phyloP scores from a whole-genome alignment of 2,888 invertebrate genomes.

The Nineta flava region DNA sequence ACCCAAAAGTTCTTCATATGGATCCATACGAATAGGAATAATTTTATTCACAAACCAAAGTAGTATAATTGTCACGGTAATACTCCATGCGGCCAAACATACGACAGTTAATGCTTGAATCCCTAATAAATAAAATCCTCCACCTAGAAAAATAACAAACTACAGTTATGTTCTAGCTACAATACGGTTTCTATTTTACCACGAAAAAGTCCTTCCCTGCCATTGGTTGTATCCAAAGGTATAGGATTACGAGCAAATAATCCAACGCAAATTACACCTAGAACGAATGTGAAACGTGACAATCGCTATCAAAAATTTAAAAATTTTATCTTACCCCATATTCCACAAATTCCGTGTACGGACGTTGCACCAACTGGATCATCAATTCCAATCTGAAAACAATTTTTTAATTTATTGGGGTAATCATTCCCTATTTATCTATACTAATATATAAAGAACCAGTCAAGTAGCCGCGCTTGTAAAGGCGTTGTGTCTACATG shows the following conservation, averaged over 20 bases:
- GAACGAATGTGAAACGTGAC: slow-evolving; percentile 16
- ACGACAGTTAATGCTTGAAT: slow-evolving; percentile 60
- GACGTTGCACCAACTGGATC: slow-evolving; percentile 86
- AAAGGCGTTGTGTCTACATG: too few species aligned
- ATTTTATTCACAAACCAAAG: slow-evolving; percentile 66
- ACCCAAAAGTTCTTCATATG: slow-evolving; percentile 71
- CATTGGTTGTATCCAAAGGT: slow-evolving; percentile 64
- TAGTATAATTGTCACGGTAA: slow-evolving; percentile 48
- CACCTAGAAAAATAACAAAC: slow-evolving; percentile 38
- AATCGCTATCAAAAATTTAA: slow-evolving; percentile 4
- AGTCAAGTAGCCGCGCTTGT: too few species aligned
- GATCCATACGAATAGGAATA: slow-evolving; percentile 70
- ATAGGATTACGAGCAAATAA: slow-evolving; percentile 75
- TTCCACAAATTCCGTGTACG: slow-evolving; percentile 67
- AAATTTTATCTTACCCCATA: slow-evolving; percentile 39
- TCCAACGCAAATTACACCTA: slow-evolving; percentile 77
- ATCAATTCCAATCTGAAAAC: slow-evolving; percentile 48
- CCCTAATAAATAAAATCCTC: slow-evolving; percentile 76
- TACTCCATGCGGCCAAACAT: slow-evolving; percentile 60
- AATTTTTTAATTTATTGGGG: background rate
- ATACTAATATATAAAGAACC: too few species aligned
- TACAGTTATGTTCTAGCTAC: background rate
- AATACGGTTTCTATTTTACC: slow-evolving; percentile 27
- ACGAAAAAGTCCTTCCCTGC: slow-evolving; percentile 57
- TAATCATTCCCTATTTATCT: too few species aligned